Evolutionary conservation across 2,888 invertebrate genomes (phyloP), one percentile per base, ranked within the genome.

Genomic region (Plemyria rubiginata): DNA sequence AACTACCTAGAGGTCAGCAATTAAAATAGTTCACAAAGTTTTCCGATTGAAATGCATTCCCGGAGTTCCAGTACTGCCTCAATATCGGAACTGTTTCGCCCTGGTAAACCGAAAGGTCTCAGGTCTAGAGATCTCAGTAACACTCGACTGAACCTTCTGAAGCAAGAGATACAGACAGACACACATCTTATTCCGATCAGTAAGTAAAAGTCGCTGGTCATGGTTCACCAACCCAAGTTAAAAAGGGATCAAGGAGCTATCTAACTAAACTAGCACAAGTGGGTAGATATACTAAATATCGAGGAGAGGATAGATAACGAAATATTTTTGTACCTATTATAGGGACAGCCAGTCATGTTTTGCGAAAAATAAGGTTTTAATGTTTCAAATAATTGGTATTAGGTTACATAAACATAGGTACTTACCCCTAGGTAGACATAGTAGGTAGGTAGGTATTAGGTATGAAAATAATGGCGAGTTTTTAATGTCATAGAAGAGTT

Each of bases 121-220:
- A 70, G 84, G 13, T 82, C 88, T 8, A 82, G 76, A 65, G 85
- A 82, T 78, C 82, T 85, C 49, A 93, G 86, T 79, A 85, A 70
- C 79, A 94, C 86, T 65, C 89, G 94, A n/a, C 78, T 95, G 49
- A 90, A 87, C 70, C 86, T 93, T 68, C 86, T 95, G 66, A 93
- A 94, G 74, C 92, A 89, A 74, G 94, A 95, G 80, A 94, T 94
- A 66, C 86, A 93, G 58, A 94, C 94, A 0, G 93, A 94, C 59
- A 71, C 86, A 54, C 94, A 94, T 71, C 82, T 92, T 16, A 87
- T 94, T 58, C 84, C 94, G 13, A 70, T 92, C 22, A 76, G 92
- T 92, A 76, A 86, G 88, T 84, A 61, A n/a, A 12, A 58, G 4
- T 7, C 8, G 22, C 22, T 22, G 22, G n/a, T 32, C 32, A 32